Conservation (phyloP, 1,140 invertebrate species). For the Drosophila equinoxialis region DNA sequence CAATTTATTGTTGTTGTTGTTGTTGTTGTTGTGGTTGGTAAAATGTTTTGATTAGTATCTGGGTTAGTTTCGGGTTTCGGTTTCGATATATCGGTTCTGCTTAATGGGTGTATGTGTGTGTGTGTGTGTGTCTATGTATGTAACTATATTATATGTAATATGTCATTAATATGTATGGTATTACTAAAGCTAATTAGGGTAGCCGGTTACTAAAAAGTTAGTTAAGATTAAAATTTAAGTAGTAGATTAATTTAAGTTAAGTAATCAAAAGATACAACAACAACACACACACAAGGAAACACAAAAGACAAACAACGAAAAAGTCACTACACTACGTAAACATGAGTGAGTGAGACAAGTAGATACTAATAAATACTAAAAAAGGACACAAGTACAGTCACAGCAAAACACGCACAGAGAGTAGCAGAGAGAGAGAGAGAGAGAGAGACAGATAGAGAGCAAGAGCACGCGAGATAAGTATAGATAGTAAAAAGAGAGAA, state of each 20-base stretch:
- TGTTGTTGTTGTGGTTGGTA: constrained; percentile 1
- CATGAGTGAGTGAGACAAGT: constrained; percentile 2
- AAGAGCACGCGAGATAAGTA: not conserved
- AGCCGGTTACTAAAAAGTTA: not conserved
- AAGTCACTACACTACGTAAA: not conserved
- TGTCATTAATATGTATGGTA: constrained; percentile 2
- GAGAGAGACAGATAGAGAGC: constrained; percentile 3
- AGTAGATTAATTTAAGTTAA: not conserved
- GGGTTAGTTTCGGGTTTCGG: not conserved
- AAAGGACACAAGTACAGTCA: constrained; percentile 3
- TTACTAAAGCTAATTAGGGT: not conserved
- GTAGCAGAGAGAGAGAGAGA: constrained; percentile 24
- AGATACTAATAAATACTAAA: not conserved
- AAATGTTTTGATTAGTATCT: constrained; percentile 1
- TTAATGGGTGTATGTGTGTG: constrained; percentile 14
- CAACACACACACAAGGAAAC: not conserved
- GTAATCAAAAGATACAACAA: not conserved
- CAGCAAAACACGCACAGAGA: not conserved
- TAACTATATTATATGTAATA: not conserved
- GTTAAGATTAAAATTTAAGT: not conserved
- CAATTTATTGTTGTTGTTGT: not conserved
- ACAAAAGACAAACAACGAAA: not conserved
- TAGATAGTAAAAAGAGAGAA: constrained; percentile 1
- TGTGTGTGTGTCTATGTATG: constrained; percentile 4
- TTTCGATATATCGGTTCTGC: not conserved